Evolutionary conservation across 1,140 invertebrate species (phyloP).

Genomic region (Caenorhabditis remanei): DNA sequence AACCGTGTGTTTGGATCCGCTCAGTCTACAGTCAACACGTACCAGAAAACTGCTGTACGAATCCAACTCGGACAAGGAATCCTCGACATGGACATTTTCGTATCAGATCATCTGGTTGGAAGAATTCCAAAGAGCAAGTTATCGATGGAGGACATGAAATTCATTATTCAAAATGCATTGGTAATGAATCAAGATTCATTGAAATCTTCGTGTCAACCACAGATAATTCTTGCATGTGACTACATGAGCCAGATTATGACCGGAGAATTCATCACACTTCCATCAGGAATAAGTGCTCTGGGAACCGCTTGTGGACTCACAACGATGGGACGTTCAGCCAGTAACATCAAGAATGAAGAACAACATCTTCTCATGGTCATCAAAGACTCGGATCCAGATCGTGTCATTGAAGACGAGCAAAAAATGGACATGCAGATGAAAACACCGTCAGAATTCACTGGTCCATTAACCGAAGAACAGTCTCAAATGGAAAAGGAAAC

Average conservation of each 20-base stretch:
- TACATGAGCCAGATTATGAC: background rate
- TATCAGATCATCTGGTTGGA: background rate
- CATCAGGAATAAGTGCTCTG: background rate
- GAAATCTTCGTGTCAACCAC: background rate
- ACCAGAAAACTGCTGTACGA: background rate
- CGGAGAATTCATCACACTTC: background rate
- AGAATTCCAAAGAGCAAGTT: background rate
- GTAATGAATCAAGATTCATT: background rate
- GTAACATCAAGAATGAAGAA: background rate
- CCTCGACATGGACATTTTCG: background rate
- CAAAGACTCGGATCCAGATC: background rate
- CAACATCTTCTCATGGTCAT: background rate
- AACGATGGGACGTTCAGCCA: background rate
- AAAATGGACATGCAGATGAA: slow-evolving; percentile 6
- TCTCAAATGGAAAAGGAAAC: background rate
- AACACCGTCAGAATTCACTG: background rate
- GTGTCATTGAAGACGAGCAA: background rate
- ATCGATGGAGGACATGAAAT: background rate
- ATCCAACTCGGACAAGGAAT: background rate
- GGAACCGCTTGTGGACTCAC: background rate
- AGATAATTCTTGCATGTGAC: slow-evolving; percentile 12
- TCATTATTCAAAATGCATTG: background rate
- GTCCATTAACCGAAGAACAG: background rate
- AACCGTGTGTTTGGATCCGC: background rate
- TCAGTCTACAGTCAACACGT: background rate